Evolutionary conservation across 1,140 invertebrate species (phyloP), one percentile per base, ranked within the genome.

Genomic region (Lasioglossum albipes): DNA sequence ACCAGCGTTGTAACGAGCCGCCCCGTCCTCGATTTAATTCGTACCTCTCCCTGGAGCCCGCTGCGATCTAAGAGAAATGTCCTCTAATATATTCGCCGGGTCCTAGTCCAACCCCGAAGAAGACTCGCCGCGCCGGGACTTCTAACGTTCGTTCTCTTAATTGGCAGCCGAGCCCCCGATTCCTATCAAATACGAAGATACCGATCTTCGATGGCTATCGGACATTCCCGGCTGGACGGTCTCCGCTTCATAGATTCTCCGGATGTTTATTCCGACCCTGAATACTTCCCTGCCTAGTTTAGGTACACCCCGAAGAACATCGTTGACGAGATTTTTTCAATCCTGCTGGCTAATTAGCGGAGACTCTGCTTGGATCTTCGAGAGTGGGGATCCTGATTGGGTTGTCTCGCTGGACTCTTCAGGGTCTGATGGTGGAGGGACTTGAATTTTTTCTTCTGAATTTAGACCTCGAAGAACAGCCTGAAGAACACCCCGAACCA

Each of bases 1-100:
- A n/a, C n/a, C n/a, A n/a, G n/a, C n/a, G n/a, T n/a, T 57, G 77
- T 52, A 78, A 72, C 68, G 42, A 78, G 61, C 77, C 49, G 65
- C 59, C 77, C 57, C 57, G 31, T 64, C 36, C 18, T 27, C 61
- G 61, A 62, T 62, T 75, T 80, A 80, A 80, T 75, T 68, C 54
- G 54, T 42, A 65, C 59, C 20, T 70, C 52, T 49, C 22, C 5
- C 54, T 16, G 45, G 20, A 54, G 49, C 68, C 52, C 52, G 52
- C 5, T 70, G 68, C 68, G 7, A 41, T 18, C 20, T 20, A 20
- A n/a, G 16, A 41, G 27, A 27, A 7, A 45, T 16, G 41, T 22
- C 68, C 64, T 65, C 72, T 42, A 52, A 20, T 69, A 12, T 61
- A 54, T 20, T n/a, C 65, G 16, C 22, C 20, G 9, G 52, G 22